Conservation (phyloP, 2,888 invertebrate species). For the Podabrus alpinus region DNA sequence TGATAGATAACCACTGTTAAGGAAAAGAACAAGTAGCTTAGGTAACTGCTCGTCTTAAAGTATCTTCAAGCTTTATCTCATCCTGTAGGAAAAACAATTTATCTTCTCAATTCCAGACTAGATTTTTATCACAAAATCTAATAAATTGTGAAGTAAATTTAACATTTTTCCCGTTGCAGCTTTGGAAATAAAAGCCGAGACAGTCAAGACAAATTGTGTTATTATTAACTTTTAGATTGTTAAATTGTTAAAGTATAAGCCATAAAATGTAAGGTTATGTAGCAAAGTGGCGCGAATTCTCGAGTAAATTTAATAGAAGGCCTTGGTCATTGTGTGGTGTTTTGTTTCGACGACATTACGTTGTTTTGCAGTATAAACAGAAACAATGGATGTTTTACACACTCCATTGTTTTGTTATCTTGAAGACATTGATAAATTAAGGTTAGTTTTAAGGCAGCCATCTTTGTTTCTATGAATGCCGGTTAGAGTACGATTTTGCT, state of each 20-base stretch:
- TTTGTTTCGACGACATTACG: conserved; percentile 51
- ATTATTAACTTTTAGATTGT: conserved; percentile 19
- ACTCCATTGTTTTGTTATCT: conserved; percentile 58
- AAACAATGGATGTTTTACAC: conserved; percentile 58
- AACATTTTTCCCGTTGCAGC: not conserved
- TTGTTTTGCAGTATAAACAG: conserved; percentile 54
- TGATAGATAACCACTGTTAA: conserved; percentile 51
- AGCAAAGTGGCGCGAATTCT: conserved; percentile 44
- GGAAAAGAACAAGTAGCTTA: conserved; percentile 43
- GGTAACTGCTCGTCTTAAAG: conserved; percentile 37
- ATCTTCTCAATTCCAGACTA: conserved; percentile 19
- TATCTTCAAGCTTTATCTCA: conserved; percentile 29
- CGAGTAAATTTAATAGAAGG: conserved; percentile 51
- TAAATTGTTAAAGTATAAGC: conserved; percentile 41
- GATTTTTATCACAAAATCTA: not conserved
- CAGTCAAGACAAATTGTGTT: not conserved
- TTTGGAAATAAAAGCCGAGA: not conserved
- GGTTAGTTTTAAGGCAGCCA: conserved; percentile 57
- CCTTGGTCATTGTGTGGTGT: conserved; percentile 53
- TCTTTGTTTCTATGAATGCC: conserved; percentile 48
- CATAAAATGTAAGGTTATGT: conserved; percentile 44
- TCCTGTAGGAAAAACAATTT: conserved; percentile 22
- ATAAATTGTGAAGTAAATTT: not conserved
- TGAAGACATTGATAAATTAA: conserved; percentile 59
- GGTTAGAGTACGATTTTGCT: not conserved